A percentile compares a stretch with the other conserved stretches of the same genome.
These are phyloP conservation scores for Octodonta nipae DNA, from an alignment of 2,888 invertebrate genomes.

Conservation along the genomic window DNA sequence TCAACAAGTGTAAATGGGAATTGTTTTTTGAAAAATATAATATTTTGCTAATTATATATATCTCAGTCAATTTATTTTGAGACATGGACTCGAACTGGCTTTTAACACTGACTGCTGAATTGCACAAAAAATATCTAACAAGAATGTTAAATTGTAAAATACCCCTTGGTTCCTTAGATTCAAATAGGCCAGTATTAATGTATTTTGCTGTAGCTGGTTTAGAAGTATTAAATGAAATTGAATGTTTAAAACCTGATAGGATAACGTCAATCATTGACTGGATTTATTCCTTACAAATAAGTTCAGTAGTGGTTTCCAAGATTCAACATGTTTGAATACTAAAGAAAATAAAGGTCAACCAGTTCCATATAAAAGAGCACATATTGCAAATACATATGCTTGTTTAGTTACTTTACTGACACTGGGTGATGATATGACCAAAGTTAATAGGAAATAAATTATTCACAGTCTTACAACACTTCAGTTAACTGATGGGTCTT, in stretches of 20 bases:
- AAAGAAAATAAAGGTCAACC: slow-evolving; percentile 34
- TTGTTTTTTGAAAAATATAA: no score
- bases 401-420: slow-evolving; percentile 72
- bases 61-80: no score
- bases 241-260: slow-evolving; percentile 49
- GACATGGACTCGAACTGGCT: no score
- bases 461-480: slow-evolving; percentile 63
- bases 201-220: slow-evolving; percentile 88
- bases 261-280: slow-evolving; percentile 69
- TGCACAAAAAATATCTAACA: no score
- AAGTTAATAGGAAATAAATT: slow-evolving; percentile 66
- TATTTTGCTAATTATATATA: no score
- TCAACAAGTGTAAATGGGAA: no score
- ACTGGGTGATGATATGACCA: slow-evolving; percentile 74
- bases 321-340: slow-evolving; percentile 54
- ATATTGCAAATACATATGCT: slow-evolving; percentile 89
- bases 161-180: no score
- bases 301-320: slow-evolving; percentile 60
- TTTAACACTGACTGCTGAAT: no score
- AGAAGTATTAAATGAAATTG: slow-evolving; percentile 65
- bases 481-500: slow-evolving; percentile 79
- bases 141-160: no score
- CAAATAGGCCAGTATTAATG: slow-evolving; percentile 20
- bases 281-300: slow-evolving; percentile 81
- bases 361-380: slow-evolving; percentile 56